phyloP scores from a whole-genome alignment of 2,797 vertebrate genomes.

The Lepus oiostolus region DNA sequence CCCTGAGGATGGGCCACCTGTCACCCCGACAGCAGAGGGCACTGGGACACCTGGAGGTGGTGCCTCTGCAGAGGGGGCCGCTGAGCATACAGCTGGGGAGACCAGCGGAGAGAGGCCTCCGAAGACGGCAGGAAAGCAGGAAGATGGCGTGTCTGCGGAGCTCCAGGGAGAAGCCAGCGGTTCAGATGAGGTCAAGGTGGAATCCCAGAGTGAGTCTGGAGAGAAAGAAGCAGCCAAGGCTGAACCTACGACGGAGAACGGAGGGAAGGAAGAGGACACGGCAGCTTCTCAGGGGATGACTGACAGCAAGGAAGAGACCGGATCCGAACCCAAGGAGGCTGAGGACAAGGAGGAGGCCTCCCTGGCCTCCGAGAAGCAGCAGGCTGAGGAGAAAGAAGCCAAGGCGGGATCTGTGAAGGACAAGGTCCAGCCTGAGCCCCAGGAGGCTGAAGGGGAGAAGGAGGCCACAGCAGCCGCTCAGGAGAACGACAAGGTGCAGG shows the following conservation, averaged over 20 bases:
- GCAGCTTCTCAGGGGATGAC: not conserved
- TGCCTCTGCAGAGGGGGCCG: not conserved
- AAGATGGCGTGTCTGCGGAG: fast-evolving
- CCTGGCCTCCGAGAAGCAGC: not conserved
- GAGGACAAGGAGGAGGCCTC: not conserved
- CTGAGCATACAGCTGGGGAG: not conserved
- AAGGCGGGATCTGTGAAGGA: not conserved
- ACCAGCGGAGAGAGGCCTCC: not conserved
- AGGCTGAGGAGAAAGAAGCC: not conserved
- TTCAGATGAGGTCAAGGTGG: not conserved
- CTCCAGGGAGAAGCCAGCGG: not conserved
- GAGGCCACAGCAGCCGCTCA: not conserved
- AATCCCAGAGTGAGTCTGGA: not conserved
- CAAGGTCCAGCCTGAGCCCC: not conserved
- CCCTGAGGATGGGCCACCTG: conserved; percentile 2
- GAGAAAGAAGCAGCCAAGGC: not conserved
- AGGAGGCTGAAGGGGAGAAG: not conserved
- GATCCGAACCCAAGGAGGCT: not conserved
- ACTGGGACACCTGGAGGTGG: not conserved
- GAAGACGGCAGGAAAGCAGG: not conserved
- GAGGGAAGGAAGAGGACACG: not conserved
- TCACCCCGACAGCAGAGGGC: not conserved
- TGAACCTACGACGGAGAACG: not conserved
- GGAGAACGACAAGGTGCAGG: not conserved
- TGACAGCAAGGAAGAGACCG: not conserved